Base-by-base conservation (phyloP, 30 jellyfish, hydroid and myxozoan species). In the Pelagia noctiluca region DNA sequence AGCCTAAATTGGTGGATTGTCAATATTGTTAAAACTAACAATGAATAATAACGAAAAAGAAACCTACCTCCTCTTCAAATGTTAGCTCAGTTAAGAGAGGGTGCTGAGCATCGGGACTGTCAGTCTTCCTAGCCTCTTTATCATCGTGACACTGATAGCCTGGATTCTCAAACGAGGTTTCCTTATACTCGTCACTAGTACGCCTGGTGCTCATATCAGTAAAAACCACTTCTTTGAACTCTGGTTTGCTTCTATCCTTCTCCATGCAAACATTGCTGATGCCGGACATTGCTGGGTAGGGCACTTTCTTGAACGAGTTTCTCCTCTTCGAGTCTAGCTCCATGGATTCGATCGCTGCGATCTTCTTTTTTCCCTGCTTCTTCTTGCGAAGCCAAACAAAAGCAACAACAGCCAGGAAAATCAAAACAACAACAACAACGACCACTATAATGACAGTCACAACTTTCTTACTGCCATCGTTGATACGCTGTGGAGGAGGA, bases 381-480 rank as follows among this genome's bases (percentile, higher is more conserved):
- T 74, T 74, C 74, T 76, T 75, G 4, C 88, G 71, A 34, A 64
- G 74, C 33, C 83, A 69, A 18, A 83, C 24, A 26, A 48, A 75
- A n/a, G 57, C 35, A 7, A 82, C 85, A 4, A 89, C 77, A 35
- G 79, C 87, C 12, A 81, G n/a, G 50, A 89, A 69, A 22, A 81
- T 29, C 76, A 89, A 50, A 42, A 89, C 13, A 57, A 82, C 65
- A 0, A 69, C 88, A 50, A 81, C 87, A 50, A 89, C 94, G 54
- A 80, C 88, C 26, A 74, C 68, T 12, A 89, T 68, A 24, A 76
- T 64, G 53, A 89, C 71, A 28, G 76, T 49, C 69, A 61, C 10
- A 10, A 23, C 30, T 10, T 82, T 67, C 64, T 62, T 80, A 26
- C 61, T 62, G 35, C 78, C 83, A 35, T 46, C 29, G 16, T 31